Conservation (phyloP, 1,140 invertebrate genomes). For the Matsumurasca onukii region DNA sequence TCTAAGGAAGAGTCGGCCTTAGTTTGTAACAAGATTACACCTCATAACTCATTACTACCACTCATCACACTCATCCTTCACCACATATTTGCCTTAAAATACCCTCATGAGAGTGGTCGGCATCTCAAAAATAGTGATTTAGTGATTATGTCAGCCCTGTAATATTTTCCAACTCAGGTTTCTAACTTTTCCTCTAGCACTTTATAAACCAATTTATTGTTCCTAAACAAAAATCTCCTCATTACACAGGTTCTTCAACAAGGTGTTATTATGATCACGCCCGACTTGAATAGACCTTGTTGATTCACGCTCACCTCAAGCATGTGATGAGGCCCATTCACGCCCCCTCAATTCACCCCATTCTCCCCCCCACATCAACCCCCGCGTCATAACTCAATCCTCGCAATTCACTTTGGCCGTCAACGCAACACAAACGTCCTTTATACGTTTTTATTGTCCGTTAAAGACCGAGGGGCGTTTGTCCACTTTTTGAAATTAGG, state of each 20-base stretch:
- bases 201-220: not conserved
- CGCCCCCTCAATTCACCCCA: not conserved
- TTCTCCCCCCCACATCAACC: not conserved
- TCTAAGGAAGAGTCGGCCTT: no score
- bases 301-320: not conserved
- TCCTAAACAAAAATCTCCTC: not conserved
- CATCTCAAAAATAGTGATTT: no score
- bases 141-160: not conserved
- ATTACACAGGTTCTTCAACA: no score
- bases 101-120: no score
- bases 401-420: constrained; percentile 8
- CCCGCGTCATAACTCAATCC: constrained; percentile 12
- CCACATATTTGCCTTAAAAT: no score
- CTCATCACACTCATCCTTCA: no score
- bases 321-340: not conserved
- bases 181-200: not conserved
- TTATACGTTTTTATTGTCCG: constrained; percentile 3
- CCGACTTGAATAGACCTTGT: not conserved
- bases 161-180: not conserved
- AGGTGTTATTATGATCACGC: no score
- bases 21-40: no score
- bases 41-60: no score
- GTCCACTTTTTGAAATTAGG: constrained; percentile 16
- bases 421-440: constrained; percentile 13
- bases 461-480: constrained; percentile 10